Conservation (phyloP, 2,113 vertebrate species). For the Tursiops truncatus region DNA sequence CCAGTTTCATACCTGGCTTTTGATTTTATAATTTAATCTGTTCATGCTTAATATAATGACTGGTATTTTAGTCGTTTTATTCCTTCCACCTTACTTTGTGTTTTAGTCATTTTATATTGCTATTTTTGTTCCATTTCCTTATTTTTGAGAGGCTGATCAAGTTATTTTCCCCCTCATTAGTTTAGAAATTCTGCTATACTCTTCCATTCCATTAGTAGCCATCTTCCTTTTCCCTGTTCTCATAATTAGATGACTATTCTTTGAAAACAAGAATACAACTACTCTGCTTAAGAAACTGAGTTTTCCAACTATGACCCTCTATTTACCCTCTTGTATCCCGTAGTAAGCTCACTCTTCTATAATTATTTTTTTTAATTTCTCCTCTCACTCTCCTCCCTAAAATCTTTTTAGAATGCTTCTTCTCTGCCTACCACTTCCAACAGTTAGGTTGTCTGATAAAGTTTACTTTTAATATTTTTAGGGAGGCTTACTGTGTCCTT, state of each 20-base stretch:
- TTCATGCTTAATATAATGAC: not conserved
- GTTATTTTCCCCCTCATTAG: not conserved
- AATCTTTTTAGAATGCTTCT: not conserved
- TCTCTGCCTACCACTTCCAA: not conserved
- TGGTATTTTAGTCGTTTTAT: not conserved
- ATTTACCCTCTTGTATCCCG: not conserved
- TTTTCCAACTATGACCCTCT: not conserved
- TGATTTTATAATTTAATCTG: not conserved
- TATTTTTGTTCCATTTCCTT: not conserved
- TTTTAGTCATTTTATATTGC: not conserved
- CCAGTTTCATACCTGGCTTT: not conserved
- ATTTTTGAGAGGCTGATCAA: not conserved
- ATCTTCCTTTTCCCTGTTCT: not conserved
- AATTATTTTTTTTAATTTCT: not conserved
- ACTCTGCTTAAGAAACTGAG: not conserved
- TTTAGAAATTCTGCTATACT: not conserved
- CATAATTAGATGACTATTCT: not conserved
- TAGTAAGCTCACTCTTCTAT: not conserved
- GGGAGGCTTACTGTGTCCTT: not conserved
- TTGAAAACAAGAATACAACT: not conserved
- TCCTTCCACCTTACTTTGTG: not conserved
- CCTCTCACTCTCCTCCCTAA: not conserved
- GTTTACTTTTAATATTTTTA: not conserved
- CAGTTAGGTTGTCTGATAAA: not conserved
- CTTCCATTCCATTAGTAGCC: not conserved